Base-by-base conservation (phyloP, 2,113 vertebrate genomes). In the Rostratula benghalensis region DNA sequence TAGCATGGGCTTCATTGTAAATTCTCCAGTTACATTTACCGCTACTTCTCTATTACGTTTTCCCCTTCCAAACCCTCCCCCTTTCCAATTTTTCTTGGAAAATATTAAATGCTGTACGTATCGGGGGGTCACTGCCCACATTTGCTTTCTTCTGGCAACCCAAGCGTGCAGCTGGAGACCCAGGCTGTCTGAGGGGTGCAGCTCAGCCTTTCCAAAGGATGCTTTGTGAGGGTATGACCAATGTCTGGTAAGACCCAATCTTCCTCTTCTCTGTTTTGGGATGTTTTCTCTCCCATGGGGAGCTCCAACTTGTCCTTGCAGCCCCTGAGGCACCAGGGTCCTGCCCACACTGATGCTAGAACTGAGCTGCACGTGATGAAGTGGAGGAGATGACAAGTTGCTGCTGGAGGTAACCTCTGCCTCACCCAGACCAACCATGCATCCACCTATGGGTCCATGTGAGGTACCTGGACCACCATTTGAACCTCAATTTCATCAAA, bases 241-340 rank as follows among this genome's bases (percentile, higher is more conserved):
- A 45, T 8, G n/a, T 12, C 63, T 77, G 69, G 45, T 37, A 45
- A 89, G 46, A 54, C 50, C 70, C 25, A 22, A 4, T 37, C 28
- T 50, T 54, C 61, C 25, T 73, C 17, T 35, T 43, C 30, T 57
- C 59, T 54, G 10, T 21, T 73, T 30, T 39, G 37, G 30, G 67
- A 24, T 0, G 0, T 43, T 53, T 3, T n/a, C n/a, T n/a, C 22
- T 80, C 23, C 43, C 0, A 1, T 19, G 59, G 18, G 45, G 28
- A 64, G 31, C 27, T 46, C 18, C 0, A 4, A 46, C 10, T 65
- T 33, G 48, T 43, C 33, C 60, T 43, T n/a, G 27, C 51, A 73
- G 30, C 11, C 28, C 33, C 15, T 1, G 1, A 35, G 37, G 25
- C 25, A 33, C 8, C 0, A 1, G 13, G 46, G 11, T 78, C 43